Base-by-base conservation (phyloP, 2,888 invertebrate species). In the Folsomia candida region DNA sequence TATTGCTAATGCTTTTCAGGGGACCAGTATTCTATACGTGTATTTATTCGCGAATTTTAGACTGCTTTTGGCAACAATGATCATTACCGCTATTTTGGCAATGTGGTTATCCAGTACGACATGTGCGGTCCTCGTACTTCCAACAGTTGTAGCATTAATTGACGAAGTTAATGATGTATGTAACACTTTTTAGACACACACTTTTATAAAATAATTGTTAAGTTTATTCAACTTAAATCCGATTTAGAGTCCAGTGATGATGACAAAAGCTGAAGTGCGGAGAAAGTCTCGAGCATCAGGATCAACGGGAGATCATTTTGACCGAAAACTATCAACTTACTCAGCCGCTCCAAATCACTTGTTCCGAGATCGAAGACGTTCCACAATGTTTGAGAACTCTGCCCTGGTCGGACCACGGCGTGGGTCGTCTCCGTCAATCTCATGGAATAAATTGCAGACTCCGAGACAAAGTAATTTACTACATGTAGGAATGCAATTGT, bases 101-200 rank as follows among this genome's bases (percentile, higher is more conserved):
- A 95, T 95, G 94, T 96, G 95, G 95, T 93, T 95, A 77, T 94
- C 93, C 2, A 95, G 95, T 83, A 95, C 94, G 0, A 94, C 95
- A 0, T 93, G 93, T 2, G 90, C 92, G 1, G 93, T 94, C 1
- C 93, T 95, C 92, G 94, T 95, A 93, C 89, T 93, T 73, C 94
- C 94, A 1, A 94, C 94, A 75, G 90, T 93, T 26, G 90, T 91
- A 76, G 93, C 93, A 27, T 92, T 94, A 2, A 84, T 94, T 9
- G 88, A 90, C 81, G 92, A 94, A 77, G 84, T 94, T 26, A 90
- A 92, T 84, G 86, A 89, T 83, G 90, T 89, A 24, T n/a, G n/a
- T n/a, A n/a, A n/a, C n/a, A n/a, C n/a, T n/a, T n/a, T n/a, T n/a
- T n/a, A n/a, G n/a, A n/a, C n/a, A n/a, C n/a, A n/a, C n/a, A n/a